Evolutionary conservation across 1,140 invertebrate species (phyloP), one percentile per base, ranked within the genome.

Genomic region (Sesamia nonagrioides): DNA sequence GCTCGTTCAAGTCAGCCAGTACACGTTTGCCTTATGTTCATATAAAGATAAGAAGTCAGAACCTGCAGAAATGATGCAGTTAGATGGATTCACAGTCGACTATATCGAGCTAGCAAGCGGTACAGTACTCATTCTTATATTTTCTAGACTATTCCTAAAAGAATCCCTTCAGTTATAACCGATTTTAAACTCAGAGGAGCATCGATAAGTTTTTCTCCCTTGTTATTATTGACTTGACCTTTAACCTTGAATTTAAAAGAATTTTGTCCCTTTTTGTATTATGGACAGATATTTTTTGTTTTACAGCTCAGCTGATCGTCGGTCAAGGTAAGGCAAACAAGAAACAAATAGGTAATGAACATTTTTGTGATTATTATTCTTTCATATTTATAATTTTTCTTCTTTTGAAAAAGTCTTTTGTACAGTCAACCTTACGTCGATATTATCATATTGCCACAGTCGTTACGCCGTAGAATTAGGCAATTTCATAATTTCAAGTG

Each of bases 41-140:
- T 99, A 99, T 94, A 98, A 99, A 92, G 99, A 99, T 92, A 99
- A 99, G 95, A 99, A 99, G 95, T 98, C 98, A 21, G 99, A 99
- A 94, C 99, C 99, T 0, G 99, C 98, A 60, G 99, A 99, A 95
- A 99, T 99, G 98, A 99, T 99, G 98, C 99, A 99, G 92, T 95
- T 99, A 27, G 99, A 99, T 95, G 99, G 99, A 2, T 99, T 99
- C 94, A 99, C 99, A 75, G 99, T 99, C 15, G 99, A 99, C 94
- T 99, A 99, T 94, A 99, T 99, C 90, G 99, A 99, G 95, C 96
- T 98, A 84, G 97, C 98, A 79, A 97, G 97, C 95, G 97, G 97
- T 98, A 61, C 60, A 68, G 74, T 77, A 77, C 48, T 66, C 33
- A 27, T 77, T 68, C 50, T 33, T 42, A 21, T 58, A 27, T 40